Base-by-base conservation (phyloP, 2,797 vertebrate species). In the Ctenopoma multispine region DNA sequence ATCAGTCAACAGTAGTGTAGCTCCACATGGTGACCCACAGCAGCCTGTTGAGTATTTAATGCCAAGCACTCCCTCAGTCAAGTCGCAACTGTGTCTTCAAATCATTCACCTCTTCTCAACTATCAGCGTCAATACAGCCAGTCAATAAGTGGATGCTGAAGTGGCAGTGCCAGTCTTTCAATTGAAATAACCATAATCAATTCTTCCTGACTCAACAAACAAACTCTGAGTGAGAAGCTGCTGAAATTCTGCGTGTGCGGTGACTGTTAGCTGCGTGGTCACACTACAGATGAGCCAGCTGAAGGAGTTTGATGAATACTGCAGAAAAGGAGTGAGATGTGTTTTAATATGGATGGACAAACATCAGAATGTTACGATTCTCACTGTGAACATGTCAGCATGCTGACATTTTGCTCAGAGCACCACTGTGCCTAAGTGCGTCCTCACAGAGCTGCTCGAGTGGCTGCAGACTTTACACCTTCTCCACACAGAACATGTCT, bases 141-240 rank as follows among this genome's bases (percentile, higher is more conserved):
- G 69, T 34, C 59, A 8, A 17, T 46, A 57, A 80, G 77, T 76
- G 63, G 44, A 56, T 0, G 63, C 60, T 81, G 77, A 51, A 73
- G 80, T 68, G 75, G 31, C 38, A 55, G 59, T 17, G 63, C 23
- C 58, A 2, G 70, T 17, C 36, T 53, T 18, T 56, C 72, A 47
- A 29, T 5, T 46, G 53, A 73, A 65, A 69, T 57, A 66, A 82
- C 54, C 70, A 57, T 62, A 80, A 81, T 85, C 70, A 59, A 77
- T 87, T n/a, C 56, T 1, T 23, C 7, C 60, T 41, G 34, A 73
- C 69, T 66, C 55, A 38, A 68, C 62, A 62, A 53, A 46, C 56
- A 69, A 44, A 40, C 44, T 47, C 54, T 40, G 20, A 55, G 64
- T 29, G 47, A 73, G 43, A 55, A 27, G 57, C 12, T 58, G 69